Evolutionary conservation across 1,140 invertebrate genomes (phyloP).

Genomic region (Maconellicoccus hirsutus): DNA sequence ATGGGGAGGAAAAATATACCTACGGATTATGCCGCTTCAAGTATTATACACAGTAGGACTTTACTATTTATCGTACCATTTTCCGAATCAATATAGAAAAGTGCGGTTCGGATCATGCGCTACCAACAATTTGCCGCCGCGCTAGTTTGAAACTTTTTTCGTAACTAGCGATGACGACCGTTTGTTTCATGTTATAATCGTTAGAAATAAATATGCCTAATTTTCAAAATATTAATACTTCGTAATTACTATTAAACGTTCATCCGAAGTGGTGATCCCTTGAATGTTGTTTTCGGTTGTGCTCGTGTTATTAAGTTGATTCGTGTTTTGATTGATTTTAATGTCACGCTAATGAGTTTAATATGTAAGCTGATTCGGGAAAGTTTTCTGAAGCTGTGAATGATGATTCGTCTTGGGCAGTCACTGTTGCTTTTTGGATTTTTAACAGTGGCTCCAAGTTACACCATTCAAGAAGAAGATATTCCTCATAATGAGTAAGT

Average conservation of each 20-base stretch:
- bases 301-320: not conserved
- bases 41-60: constrained; percentile 8
- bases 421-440: constrained; percentile 13
- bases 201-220: not conserved
- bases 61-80: constrained; percentile 9
- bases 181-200: not conserved
- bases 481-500: constrained; percentile 14
- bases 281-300: not conserved
- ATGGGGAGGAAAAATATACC: not conserved
- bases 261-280: not conserved
- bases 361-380: not conserved
- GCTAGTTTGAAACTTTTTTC: not conserved
- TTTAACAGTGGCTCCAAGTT: constrained; percentile 1
- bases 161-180: not conserved
- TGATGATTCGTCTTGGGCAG: constrained; percentile 11
- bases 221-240: not conserved
- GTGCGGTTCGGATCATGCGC: constrained; percentile 6
- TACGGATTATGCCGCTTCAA: constrained; percentile 7
- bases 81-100: constrained; percentile 4
- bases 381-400: not conserved
- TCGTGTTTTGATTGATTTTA: not conserved
- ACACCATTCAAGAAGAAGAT: not conserved
- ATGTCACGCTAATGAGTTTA: not conserved
- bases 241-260: not conserved
- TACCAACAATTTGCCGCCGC: not conserved